Base-by-base conservation (phyloP, 2,888 invertebrate species). In the Troides aeacus region DNA sequence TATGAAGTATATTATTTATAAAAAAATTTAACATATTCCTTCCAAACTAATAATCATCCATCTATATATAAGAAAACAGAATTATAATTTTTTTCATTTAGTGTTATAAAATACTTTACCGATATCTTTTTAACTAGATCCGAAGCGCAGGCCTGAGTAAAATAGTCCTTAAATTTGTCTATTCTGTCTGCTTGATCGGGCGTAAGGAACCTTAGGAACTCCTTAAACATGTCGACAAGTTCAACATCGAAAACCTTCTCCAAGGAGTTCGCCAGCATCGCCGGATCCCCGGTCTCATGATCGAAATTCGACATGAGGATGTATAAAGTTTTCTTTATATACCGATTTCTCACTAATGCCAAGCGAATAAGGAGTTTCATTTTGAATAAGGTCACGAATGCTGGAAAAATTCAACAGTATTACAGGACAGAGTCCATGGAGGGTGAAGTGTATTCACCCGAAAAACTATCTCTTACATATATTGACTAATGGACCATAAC, bases 191-290 rank as follows among this genome's bases (percentile, higher is more conserved):
- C 92, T 65, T 92, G 92, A 6, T 84, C 84, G 0, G 88, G 77
- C 0, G 87, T 91, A 0, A 92, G 78, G 69, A 90, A 89, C 0
- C 81, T 82, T 0, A 89, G 21, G 70, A 92, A 90, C 50, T 92
- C 92, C 15, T 81, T 84, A 58, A 84, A 87, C 39, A 89, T 53
- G 12, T 90, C 88, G 0, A 83, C 69, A 1, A 87, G 72, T 0
- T 85, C 86, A 0, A 74, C 73, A 0, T 76, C 78, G 7, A 82
- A 82, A 0, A 75, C 67, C 4, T 76, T 75, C 24, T 78, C 79
- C 0, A 92, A 21, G 0, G 79, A 60, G 0, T 72, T 70, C 0
- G 83, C 80, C 0, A 92, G 72, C 0, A 42, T 12, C 1, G 82
- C 10, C 0, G 87, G 84, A 59, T 85, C 80, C 1, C 79, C 81